phyloP scores from a whole-genome alignment of 2,888 invertebrate species.

The Rotaria socialis region DNA sequence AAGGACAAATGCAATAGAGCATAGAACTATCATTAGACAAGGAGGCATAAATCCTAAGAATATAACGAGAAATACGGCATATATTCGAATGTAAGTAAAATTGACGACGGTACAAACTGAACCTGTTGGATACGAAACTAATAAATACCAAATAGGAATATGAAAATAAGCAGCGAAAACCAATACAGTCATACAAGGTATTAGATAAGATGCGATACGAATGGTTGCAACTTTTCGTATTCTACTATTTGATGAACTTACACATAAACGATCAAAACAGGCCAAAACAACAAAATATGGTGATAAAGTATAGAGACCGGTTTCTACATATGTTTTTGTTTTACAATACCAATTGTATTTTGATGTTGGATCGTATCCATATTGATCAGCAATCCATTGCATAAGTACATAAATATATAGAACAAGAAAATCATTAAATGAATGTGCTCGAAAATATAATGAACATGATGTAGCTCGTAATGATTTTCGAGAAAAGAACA shows the following conservation, averaged over 20 bases:
- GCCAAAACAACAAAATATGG: slow-evolving; percentile 1
- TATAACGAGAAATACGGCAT: not conserved
- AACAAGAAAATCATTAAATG: not conserved
- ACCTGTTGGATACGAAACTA: not conserved
- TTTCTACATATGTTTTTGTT: not conserved
- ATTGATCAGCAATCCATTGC: not conserved
- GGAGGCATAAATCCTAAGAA: not conserved
- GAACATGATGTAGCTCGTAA: not conserved
- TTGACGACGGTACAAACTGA: not conserved
- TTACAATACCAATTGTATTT: not conserved
- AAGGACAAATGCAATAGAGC: not conserved
- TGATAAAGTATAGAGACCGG: not conserved
- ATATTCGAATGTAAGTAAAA: not conserved
- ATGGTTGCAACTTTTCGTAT: too few species aligned
- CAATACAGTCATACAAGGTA: not conserved
- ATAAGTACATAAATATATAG: not conserved
- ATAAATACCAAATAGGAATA: not conserved
- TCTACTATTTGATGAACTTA: not conserved
- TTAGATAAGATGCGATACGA: not conserved
- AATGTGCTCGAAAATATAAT: not conserved
- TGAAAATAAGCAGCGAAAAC: not conserved
- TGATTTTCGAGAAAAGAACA: not conserved
- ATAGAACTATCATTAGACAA: not conserved
- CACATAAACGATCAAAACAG: not conserved
- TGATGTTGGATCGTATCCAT: not conserved